These are phyloP conservation scores for Pangasius mekongensis DNA, from an alignment of 2,797 vertebrate genomes.

Conservation along the genomic window DNA sequence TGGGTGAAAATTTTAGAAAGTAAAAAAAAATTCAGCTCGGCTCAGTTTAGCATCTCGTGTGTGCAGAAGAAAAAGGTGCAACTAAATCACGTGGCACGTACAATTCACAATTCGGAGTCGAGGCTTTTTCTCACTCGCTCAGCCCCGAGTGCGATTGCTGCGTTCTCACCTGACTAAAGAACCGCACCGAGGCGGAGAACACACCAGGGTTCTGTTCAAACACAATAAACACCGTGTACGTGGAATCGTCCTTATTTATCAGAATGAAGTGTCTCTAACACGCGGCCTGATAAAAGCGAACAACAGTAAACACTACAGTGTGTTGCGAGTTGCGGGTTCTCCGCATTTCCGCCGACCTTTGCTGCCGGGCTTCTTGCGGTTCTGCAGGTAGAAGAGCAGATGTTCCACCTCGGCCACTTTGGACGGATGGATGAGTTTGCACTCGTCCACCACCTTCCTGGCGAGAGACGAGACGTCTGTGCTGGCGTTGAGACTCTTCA, in stretches of 20 bases:
- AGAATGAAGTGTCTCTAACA: background rate
- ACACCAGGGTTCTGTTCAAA: background rate
- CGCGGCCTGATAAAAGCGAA: background rate
- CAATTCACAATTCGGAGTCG: background rate
- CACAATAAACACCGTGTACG: background rate
- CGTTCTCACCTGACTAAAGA: background rate
- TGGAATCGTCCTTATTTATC: background rate
- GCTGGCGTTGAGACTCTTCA: conserved; percentile 88
- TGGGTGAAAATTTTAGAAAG: background rate
- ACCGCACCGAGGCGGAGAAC: background rate
- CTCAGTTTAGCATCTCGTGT: background rate
- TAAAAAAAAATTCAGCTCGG: background rate
- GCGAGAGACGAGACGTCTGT: conserved; percentile 88
- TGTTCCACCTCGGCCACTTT: conserved; percentile 90
- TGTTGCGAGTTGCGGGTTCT: no score
- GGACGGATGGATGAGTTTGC: conserved; percentile 89
- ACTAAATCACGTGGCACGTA: no score
- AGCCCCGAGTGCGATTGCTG: background rate
- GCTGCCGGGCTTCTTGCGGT: conserved; percentile 75
- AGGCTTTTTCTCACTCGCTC: background rate
- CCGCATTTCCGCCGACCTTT: conserved; percentile 5
- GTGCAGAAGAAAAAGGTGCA: background rate
- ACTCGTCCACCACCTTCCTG: conserved; percentile 90
- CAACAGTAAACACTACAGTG: background rate
- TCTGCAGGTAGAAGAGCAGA: conserved; percentile 90